A percentile compares a stretch with the other conserved stretches of the same genome.
phyloP scores from a whole-genome alignment of 2,113 vertebrate genomes.

The Hemibagrus wyckioides region DNA sequence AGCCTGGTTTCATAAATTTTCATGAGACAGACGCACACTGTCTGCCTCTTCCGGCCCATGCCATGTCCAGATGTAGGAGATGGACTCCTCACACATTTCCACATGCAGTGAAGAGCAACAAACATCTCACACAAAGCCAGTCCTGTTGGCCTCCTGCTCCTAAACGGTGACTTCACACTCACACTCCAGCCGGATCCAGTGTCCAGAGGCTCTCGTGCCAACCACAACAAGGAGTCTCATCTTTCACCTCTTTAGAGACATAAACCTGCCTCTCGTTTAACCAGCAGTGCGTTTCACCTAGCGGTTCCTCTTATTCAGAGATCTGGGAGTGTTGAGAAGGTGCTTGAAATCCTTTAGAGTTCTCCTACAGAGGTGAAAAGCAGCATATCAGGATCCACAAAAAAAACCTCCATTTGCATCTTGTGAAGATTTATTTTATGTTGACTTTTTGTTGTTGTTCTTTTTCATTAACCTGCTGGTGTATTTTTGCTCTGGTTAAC shows the following conservation, averaged over 20 bases:
- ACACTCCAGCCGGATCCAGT: slow-evolving; percentile 12
- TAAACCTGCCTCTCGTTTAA: background rate
- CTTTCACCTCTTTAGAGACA: slow-evolving; percentile 14
- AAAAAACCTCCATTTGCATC: background rate
- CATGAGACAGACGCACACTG: background rate
- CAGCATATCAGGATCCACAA: background rate
- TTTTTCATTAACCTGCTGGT: background rate
- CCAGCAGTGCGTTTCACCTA: too few species aligned
- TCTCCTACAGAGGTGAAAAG: background rate
- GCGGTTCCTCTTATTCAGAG: background rate
- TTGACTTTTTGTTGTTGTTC: background rate
- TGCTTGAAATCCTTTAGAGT: background rate
- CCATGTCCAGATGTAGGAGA: slow-evolving; percentile 55
- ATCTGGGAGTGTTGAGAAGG: background rate
- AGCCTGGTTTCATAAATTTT: background rate
- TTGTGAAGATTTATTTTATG: background rate
- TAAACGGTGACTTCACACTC: slow-evolving; percentile 30
- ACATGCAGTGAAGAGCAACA: slow-evolving; percentile 63
- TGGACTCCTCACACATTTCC: slow-evolving; percentile 48
- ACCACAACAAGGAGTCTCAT: slow-evolving; percentile 21
- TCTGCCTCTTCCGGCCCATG: slow-evolving; percentile 38
- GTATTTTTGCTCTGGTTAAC: background rate
- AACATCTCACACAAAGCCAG: slow-evolving; percentile 53
- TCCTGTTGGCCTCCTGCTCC: slow-evolving; percentile 41
- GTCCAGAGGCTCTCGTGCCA: background rate